Base-by-base conservation (phyloP, 1,140 invertebrate species). In the Himalopsyche phryganea region DNA sequence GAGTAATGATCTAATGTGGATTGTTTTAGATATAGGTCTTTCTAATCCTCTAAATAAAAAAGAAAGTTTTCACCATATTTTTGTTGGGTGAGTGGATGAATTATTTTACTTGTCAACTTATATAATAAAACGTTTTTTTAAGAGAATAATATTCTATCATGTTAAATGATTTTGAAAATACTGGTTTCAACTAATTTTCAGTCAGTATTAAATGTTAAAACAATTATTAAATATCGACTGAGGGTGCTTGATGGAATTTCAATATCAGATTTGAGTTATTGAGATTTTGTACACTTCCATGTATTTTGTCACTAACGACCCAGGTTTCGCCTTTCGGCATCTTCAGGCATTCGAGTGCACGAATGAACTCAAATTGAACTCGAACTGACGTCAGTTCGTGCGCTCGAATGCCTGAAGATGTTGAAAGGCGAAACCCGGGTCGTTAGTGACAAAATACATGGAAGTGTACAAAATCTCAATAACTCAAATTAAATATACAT, bases 1-100 rank as follows among this genome's bases (percentile, higher is more conserved):
- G 51, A 54, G 18, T n/a, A 42, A 23, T 11, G 11, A 28, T 17
- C 42, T 18, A 32, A 17, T 54, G 36, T 54, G 36, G n/a, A 23
- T 54, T n/a, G 46, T 54, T n/a, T 36, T 54, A 18, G 23, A 54
- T 19, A 36, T 54, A 11, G 32, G 36, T 20, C 10, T 54, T 6
- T 46, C 32, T 14, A 23, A 54, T 4, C 42, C 51, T 10, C 19
- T 54, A 17, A 28, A 15, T 35, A 45, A 54, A 35, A 35, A 36
- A 10, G 46, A 45, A 14, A 46, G 41, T 32, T 35, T 54, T 20
- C 11, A 32, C 1, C 7, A 54, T 35, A 54, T 54, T 33, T 54
- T 45, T 45, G 46, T 41, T 54, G 17, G 46, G 51, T 46, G 19
- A 40, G 32, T 50, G 23, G 14, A 36, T 2, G 7, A 38, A 17